These are phyloP conservation scores for Mellivora capensis DNA, from an alignment of 2,113 vertebrate genomes.

Conservation along the genomic window DNA sequence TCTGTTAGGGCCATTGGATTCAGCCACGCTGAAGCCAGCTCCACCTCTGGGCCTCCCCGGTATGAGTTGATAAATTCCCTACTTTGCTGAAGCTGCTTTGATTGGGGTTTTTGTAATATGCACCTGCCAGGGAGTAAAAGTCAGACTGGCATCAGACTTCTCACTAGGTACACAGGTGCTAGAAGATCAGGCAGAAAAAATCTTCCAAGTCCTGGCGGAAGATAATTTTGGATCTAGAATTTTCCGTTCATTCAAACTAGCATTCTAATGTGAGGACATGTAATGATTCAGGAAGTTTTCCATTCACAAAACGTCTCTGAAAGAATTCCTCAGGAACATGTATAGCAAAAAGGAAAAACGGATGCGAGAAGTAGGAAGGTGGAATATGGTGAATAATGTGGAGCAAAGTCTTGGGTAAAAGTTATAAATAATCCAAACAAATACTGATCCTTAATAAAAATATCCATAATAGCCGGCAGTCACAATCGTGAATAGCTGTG, in stretches of 20 bases:
- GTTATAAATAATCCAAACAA: not conserved
- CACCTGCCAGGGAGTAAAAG: not conserved
- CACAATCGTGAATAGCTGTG: not conserved
- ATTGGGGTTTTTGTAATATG: not conserved
- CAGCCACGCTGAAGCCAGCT: not conserved
- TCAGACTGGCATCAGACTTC: not conserved
- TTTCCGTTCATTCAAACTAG: not conserved
- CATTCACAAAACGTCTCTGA: not conserved
- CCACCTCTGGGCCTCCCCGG: not conserved
- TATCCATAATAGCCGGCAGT: not conserved
- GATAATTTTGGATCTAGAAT: slow-evolving; percentile 17
- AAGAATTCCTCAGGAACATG: not conserved
- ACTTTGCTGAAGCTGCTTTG: not conserved
- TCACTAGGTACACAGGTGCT: not conserved
- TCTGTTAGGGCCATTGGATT: not conserved
- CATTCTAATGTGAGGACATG: not conserved
- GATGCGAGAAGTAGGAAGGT: not conserved
- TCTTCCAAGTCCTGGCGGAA: not conserved
- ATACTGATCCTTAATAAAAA: not conserved
- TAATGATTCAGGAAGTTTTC: not conserved
- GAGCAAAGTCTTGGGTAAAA: not conserved
- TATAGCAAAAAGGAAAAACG: not conserved
- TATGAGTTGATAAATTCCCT: not conserved
- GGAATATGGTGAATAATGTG: not conserved
- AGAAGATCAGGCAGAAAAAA: not conserved